phyloP scores from a whole-genome alignment of 1,140 invertebrate genomes.

The Papilio glaucus region DNA sequence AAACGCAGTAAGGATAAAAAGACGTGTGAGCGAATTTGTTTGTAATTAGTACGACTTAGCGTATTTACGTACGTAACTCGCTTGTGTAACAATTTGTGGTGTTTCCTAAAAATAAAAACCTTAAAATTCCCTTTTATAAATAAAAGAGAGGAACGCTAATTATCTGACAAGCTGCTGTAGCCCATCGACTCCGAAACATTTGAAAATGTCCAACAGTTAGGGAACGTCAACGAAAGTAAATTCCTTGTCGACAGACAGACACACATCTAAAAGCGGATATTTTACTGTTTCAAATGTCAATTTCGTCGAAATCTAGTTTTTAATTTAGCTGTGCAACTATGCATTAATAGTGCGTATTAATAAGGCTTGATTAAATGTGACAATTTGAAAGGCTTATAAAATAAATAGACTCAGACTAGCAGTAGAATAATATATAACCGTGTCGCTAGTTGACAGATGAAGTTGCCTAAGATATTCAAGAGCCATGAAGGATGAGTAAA shows the following conservation, averaged over 20 bases:
- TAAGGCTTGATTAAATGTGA: neutral
- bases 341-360: neutral
- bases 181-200: neutral
- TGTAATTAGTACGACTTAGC: neutral
- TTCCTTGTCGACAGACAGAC: conserved; percentile 9
- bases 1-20: neutral
- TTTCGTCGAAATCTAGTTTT: neutral
- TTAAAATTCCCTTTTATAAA: conserved; percentile 1
- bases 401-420: neutral
- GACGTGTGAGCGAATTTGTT: neutral
- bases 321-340: neutral
- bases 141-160: conserved; percentile 14
- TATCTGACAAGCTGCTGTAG: conserved; percentile 15
- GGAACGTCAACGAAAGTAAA: neutral
- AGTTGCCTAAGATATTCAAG: neutral
- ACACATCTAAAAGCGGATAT: neutral
- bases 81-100: conserved; percentile 16
- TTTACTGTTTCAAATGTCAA: neutral
- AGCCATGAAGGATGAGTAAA: neutral
- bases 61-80: neutral
- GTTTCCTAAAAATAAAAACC: conserved; percentile 12
- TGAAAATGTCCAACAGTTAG: conserved; percentile 21
- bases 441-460: conserved; percentile 1
- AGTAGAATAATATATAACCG: neutral
- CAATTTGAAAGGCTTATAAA: too few relatives aligned